Evolutionary conservation across 2,113 vertebrate genomes (phyloP).

Genomic region (Crotalus viridis): DNA sequence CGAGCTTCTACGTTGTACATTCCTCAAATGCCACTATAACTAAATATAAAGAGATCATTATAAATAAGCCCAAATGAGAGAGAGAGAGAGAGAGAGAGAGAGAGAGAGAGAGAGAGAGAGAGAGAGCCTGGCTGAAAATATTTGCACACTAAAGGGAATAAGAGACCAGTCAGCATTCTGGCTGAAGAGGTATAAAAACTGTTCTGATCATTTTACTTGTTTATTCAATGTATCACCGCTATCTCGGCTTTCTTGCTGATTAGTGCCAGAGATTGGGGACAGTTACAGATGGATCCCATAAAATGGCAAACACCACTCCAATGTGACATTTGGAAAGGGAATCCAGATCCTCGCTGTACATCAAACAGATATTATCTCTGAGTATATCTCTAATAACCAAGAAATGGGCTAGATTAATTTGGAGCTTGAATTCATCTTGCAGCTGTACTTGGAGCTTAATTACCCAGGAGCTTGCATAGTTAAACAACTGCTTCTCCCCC

Average conservation of each 20-base stretch:
- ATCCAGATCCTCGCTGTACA: not conserved
- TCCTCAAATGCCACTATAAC: not conserved
- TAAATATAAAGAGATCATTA: not conserved
- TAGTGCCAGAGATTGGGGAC: not conserved
- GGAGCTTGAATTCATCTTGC: not conserved
- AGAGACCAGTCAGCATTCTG: not conserved
- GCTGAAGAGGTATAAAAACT: not conserved
- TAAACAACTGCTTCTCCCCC: not conserved
- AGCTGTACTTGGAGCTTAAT: not conserved
- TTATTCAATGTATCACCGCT: not conserved
- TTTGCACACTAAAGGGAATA: not conserved
- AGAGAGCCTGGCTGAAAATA: not conserved
- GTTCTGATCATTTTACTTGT: not conserved
- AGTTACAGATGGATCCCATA: not conserved
- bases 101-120: not conserved
- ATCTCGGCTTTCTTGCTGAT: not conserved
- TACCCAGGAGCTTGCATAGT: not conserved
- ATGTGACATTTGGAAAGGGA: not conserved
- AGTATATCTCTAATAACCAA: not conserved
- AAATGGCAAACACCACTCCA: not conserved
- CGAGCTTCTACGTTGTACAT: not conserved
- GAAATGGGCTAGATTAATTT: not conserved
- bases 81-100: no score
- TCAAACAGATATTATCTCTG: not conserved
- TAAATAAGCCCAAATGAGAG: not conserved